Evolutionary conservation across 2,888 invertebrate genomes (phyloP).

Genomic region (Lordiphosa andalusiaca): DNA sequence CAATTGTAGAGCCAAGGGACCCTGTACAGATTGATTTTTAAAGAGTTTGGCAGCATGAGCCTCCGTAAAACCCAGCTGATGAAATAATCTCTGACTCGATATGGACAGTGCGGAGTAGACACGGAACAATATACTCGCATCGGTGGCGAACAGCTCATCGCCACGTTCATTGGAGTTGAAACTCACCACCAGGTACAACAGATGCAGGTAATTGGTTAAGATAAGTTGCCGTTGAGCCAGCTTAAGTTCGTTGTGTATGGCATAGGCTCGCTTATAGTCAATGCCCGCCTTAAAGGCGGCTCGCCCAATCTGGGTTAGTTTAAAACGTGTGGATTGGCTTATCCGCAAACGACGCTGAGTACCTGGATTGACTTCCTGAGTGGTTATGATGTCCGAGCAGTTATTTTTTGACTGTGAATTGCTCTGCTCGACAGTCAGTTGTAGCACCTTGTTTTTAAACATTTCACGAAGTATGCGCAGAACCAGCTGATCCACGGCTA

Average conservation of each 20-base stretch:
- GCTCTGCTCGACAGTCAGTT: slow-evolving; percentile 43
- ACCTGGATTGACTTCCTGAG: slow-evolving; percentile 66
- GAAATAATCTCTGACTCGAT: slow-evolving; percentile 86
- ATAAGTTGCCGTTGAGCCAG: slow-evolving; percentile 88
- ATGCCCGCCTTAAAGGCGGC: slow-evolving; percentile 94
- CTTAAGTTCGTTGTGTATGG: slow-evolving; percentile 88
- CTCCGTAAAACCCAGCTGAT: slow-evolving; percentile 89
- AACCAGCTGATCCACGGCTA: slow-evolving; percentile 68
- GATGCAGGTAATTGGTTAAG: slow-evolving; percentile 89
- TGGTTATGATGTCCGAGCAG: slow-evolving; percentile 69
- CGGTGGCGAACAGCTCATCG: slow-evolving; percentile 85
- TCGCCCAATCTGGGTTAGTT: slow-evolving; percentile 86
- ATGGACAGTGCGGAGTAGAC: slow-evolving; percentile 85
- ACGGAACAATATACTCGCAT: slow-evolving; percentile 73
- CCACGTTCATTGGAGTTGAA: slow-evolving; percentile 80
- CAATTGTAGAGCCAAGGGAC: slow-evolving; percentile 79
- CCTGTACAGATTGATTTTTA: slow-evolving; percentile 85
- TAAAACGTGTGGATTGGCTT: slow-evolving; percentile 81
- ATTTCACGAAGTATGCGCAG: slow-evolving; percentile 75
- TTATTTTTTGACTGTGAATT: slow-evolving; percentile 34
- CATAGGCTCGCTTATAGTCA: slow-evolving; percentile 86
- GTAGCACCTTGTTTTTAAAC: slow-evolving; percentile 78
- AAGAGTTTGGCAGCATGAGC: slow-evolving; percentile 85
- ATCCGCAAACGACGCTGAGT: slow-evolving; percentile 69
- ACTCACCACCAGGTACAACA: slow-evolving; percentile 88